A percentile compares a stretch with the other conserved stretches of the same genome.
Evolutionary conservation across 1,140 invertebrate species (phyloP).

Genomic region (Myzus persicae): DNA sequence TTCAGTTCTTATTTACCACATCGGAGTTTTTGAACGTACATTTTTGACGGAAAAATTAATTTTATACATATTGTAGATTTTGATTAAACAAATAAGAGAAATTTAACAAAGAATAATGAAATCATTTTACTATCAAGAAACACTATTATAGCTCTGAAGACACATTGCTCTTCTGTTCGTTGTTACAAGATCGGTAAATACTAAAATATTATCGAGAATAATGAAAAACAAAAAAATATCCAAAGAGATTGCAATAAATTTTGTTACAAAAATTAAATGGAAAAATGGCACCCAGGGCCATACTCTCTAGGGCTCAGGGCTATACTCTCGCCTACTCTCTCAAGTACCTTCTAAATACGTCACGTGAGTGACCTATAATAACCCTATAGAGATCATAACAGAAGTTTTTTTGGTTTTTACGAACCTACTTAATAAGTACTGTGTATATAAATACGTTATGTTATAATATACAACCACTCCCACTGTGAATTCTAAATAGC

Average conservation of each 20-base stretch:
- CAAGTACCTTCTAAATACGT: neutral
- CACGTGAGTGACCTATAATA: too few species aligned
- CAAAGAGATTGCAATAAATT: too few species aligned
- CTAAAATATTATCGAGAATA: neutral
- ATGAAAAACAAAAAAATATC: neutral
- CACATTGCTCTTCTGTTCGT: neutral
- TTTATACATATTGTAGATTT: neutral
- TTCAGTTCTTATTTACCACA: too few species aligned
- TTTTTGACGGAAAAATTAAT: neutral
- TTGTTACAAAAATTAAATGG: neutral
- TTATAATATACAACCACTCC: too few species aligned
- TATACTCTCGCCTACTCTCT: too few species aligned
- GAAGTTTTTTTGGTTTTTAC: too few species aligned
- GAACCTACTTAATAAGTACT: too few species aligned
- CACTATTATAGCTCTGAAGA: neutral
- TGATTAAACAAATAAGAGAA: neutral
- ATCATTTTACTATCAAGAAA: neutral
- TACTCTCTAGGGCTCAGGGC: too few species aligned
- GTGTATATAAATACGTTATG: too few species aligned
- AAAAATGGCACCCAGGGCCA: neutral
- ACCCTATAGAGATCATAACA: too few species aligned
- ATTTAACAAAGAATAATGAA: neutral
- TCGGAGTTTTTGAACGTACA: neutral
- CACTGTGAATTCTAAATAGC: too few species aligned
- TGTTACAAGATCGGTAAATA: neutral